A percentile compares a stretch with the other conserved stretches of the same genome.
phyloP scores from a whole-genome alignment of 2,113 vertebrate genomes.

The Oreocharis arfaki region DNA sequence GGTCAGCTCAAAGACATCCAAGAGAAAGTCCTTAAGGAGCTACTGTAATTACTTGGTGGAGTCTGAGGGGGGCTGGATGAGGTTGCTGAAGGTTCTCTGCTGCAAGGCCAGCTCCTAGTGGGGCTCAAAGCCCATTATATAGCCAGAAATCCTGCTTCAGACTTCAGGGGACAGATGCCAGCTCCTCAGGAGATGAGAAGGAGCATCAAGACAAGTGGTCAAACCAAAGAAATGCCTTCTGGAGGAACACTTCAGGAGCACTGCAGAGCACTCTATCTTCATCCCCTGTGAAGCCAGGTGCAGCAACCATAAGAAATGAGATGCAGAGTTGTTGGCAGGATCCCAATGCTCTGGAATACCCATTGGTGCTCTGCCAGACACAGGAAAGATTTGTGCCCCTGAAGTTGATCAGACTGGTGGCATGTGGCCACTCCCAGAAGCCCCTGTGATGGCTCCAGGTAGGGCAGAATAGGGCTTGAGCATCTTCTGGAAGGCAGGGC shows the following conservation, averaged over 20 bases:
- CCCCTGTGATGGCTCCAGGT: background rate
- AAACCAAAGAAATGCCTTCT: background rate
- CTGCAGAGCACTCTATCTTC: background rate
- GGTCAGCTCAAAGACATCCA: accelerated
- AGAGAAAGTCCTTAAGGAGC: background rate
- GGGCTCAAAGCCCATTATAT: background rate
- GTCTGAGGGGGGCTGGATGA: background rate
- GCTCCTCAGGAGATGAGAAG: background rate
- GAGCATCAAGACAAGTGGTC: background rate
- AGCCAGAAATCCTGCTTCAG: background rate
- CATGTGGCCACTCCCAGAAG: background rate
- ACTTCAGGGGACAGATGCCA: background rate
- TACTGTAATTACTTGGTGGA: background rate
- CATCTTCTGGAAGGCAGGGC: background rate
- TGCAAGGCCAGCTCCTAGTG: background rate
- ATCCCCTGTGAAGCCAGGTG: background rate
- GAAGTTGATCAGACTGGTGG: background rate
- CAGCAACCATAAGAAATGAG: background rate
- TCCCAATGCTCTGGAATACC: background rate
- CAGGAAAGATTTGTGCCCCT: background rate
- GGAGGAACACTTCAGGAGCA: background rate
- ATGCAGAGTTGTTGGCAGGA: background rate
- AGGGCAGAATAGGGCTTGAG: background rate
- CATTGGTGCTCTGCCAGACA: background rate
- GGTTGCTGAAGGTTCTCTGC: background rate